Conservation (phyloP, 1,140 invertebrate species). For the Apis dorsata region DNA sequence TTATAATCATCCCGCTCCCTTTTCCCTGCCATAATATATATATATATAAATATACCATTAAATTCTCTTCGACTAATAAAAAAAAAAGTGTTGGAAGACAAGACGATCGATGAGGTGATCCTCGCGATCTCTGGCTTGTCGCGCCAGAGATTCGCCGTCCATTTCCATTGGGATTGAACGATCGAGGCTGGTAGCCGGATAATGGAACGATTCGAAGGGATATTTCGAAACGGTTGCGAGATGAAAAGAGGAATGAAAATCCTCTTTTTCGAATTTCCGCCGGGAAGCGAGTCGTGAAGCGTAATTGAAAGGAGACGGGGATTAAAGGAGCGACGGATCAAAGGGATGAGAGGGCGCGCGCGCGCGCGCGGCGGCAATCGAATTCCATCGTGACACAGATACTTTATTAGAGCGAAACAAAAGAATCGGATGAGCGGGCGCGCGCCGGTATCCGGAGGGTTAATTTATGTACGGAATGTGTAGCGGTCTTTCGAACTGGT, state of each 20-base stretch:
- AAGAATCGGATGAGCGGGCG: neutral
- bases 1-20: no score
- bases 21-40: no score
- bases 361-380: neutral
- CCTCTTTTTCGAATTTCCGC: constrained; percentile 18
- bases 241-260: neutral
- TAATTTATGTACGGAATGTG: constrained; percentile 53
- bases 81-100: no score
- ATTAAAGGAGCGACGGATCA: constrained; percentile 31
- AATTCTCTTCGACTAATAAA: no score
- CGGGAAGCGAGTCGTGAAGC: constrained; percentile 10
- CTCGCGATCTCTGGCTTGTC: neutral
- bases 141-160: no score
- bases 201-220: neutral
- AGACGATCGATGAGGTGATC: neutral
- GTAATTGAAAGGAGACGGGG: constrained; percentile 29
- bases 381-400: constrained; percentile 28
- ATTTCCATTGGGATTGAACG: no score
- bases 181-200: neutral
- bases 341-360: neutral
- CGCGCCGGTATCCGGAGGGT: neutral
- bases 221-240: neutral
- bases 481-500: constrained; percentile 49
- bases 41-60: no score
- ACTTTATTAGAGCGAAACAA: constrained; percentile 23